Conservation (phyloP, 2,888 invertebrate genomes). For the Hedychridium roseum region DNA sequence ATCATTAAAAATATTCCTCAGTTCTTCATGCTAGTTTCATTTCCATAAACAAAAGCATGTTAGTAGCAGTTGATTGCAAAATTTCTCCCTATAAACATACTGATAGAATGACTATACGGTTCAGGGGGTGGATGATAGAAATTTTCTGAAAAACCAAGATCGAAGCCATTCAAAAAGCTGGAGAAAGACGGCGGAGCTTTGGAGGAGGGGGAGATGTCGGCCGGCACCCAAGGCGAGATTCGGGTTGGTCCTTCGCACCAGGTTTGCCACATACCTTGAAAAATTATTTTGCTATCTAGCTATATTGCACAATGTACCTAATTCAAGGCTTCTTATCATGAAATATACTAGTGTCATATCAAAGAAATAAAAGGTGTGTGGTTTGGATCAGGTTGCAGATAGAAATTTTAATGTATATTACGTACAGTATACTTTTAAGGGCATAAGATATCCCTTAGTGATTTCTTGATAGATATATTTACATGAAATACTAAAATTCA, state of each 20-base stretch:
- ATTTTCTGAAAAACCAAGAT: conserved; percentile 60
- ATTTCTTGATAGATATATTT: too few species aligned
- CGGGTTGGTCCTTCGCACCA: conserved; percentile 81
- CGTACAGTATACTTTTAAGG: too few species aligned
- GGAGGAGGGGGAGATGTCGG: conserved; percentile 66
- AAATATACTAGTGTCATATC: too few species aligned
- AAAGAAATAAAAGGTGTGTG: too few species aligned
- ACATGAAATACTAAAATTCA: too few species aligned
- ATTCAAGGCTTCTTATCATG: conserved; percentile 51
- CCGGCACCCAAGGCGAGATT: conserved; percentile 80
- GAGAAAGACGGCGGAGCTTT: conserved; percentile 63
- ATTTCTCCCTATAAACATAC: conserved; percentile 29
- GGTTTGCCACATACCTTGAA: conserved; percentile 65
- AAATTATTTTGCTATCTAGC: conserved; percentile 54
- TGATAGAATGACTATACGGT: conserved; percentile 52
- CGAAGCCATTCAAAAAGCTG: conserved; percentile 60
- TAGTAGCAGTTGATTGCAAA: conserved; percentile 29
- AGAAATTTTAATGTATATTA: too few species aligned
- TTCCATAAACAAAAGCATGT: conserved; percentile 26
- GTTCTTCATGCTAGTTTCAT: too few species aligned
- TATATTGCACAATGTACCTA: conserved; percentile 55
- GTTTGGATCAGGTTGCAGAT: too few species aligned
- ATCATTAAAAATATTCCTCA: too few species aligned
- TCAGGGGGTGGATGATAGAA: conserved; percentile 61
- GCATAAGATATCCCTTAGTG: too few species aligned